Evolutionary conservation across 2,113 vertebrate species (phyloP), one percentile per base, ranked within the genome.

Genomic region (Pelusios castaneus): DNA sequence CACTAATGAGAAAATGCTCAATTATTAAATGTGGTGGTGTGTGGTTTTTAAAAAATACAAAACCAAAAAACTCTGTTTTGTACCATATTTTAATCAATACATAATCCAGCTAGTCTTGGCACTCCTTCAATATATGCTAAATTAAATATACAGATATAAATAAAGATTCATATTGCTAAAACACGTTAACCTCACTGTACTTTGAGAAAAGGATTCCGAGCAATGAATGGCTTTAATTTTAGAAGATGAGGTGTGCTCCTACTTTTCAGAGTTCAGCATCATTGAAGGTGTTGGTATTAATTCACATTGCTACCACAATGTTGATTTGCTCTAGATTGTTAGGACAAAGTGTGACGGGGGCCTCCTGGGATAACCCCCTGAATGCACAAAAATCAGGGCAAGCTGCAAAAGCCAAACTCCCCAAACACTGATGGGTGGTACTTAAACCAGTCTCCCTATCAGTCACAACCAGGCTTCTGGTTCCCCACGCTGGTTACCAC

Each of bases 71-170:
- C 85, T 88, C 87, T 94, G 89, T 49, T 85, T 54, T 87, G 34
- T 80, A 31, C 45, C 85, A 25, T 0, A 11, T 75, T n/a, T 91
- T 96, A 97, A 95, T 97, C 91, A 77, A n/a, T 63, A 52, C 51
- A 63, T 96, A 94, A 97, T 96, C 95, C 94, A 80, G 45, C 70
- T 84, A 88, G 93, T 79, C 94, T 95, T 95, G 96, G 84, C 92
- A 84, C 93, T 84, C 38, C 76, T 97, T 47, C 47, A 47, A 96
- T 95, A 95, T 97, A 94, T 95, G 94, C 88, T 52, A 95, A 96
- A 96, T 95, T 93, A 94, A 96, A 94, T 92, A 87, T 88, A 97
- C 92, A 95, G 94, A 94, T 93, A 88, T 90, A 85, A 87, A 81
- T 49, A 51, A 94, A 96, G 86, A 91, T 93, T 92, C 91, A 51